Percentiles rank a stretch among this genome's conserved stretches.
Evolutionary conservation across 92 coral and sea anemone genomes (phyloP).

Genomic region (Parazoanthus atlanticus): DNA sequence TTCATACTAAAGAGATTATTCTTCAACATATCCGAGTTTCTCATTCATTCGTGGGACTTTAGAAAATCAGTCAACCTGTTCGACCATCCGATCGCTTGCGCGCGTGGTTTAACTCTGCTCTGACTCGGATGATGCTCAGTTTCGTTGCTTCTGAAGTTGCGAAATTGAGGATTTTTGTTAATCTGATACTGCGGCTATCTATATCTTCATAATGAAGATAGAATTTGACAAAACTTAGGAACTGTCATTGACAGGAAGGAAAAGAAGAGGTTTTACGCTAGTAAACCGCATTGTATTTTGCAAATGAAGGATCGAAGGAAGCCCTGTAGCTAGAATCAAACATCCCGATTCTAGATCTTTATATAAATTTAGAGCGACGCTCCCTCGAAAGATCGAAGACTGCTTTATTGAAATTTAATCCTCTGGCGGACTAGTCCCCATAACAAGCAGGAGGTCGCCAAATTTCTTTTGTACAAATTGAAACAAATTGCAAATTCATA

Average conservation of each 20-base stretch:
- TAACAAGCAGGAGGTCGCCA: constrained; percentile 43
- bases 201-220: constrained; percentile 29
- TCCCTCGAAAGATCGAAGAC: constrained; percentile 15
- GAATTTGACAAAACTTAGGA: constrained; percentile 40
- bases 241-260: constrained; percentile 50
- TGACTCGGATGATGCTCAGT: not conserved
- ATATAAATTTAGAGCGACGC: constrained; percentile 27
- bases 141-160: not conserved
- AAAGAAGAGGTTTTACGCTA: constrained; percentile 43
- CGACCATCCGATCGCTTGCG: constrained; percentile 24
- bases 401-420: constrained; percentile 14
- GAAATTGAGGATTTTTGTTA: not conserved
- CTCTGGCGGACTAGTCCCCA: constrained; percentile 31
- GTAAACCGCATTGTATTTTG: constrained; percentile 37
- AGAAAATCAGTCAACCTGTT: constrained; percentile 31
- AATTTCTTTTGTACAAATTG: constrained; percentile 47
- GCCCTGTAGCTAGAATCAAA: constrained; percentile 1
- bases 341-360: constrained; percentile 42
- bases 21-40: constrained; percentile 10
- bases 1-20: constrained; percentile 25
- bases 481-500: constrained; percentile 49
- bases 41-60: constrained; percentile 43
- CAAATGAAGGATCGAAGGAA: constrained; percentile 31
- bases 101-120: constrained; percentile 34
- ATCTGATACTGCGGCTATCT: constrained; percentile 39